Evolutionary conservation across 2,888 invertebrate genomes (phyloP).

Genomic region (Mayetiola destructor): DNA sequence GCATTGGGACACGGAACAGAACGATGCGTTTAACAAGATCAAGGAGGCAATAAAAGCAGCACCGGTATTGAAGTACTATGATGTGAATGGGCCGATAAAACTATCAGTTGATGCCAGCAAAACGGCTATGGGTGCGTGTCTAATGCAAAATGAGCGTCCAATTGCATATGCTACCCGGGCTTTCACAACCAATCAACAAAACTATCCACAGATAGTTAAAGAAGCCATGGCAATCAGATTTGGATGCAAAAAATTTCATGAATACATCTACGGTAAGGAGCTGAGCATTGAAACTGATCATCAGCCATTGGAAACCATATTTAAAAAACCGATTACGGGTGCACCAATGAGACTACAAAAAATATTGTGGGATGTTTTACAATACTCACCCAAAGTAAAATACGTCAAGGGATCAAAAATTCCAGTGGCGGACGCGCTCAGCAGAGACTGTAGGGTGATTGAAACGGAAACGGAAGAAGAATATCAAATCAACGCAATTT

Average conservation of each 20-base stretch:
- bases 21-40: constrained; percentile 18
- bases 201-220: constrained; percentile 25
- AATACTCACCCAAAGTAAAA: constrained; percentile 19
- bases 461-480: background rate
- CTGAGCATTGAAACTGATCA: constrained; percentile 19
- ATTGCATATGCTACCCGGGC: constrained; percentile 14
- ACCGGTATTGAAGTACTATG: constrained; percentile 18
- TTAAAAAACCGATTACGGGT: constrained; percentile 19
- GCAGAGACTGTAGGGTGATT: constrained; percentile 16
- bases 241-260: constrained; percentile 24
- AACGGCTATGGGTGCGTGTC: constrained; percentile 17
- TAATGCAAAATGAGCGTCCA: constrained; percentile 16
- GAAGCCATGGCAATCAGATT: constrained; percentile 25
- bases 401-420: constrained; percentile 22
- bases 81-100: constrained; percentile 16
- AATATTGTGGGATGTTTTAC: constrained; percentile 21
- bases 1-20: constrained; percentile 18
- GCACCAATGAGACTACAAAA: constrained; percentile 23
- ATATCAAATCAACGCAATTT: background rate
- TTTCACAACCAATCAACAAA: constrained; percentile 14
- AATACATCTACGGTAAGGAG: constrained; percentile 22
- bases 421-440: constrained; percentile 17
- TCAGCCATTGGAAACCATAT: constrained; percentile 23
- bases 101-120: constrained; percentile 23
- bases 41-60: constrained; percentile 18